Conservation (phyloP, 2,888 invertebrate genomes). For the Fabriciana adippe region DNA sequence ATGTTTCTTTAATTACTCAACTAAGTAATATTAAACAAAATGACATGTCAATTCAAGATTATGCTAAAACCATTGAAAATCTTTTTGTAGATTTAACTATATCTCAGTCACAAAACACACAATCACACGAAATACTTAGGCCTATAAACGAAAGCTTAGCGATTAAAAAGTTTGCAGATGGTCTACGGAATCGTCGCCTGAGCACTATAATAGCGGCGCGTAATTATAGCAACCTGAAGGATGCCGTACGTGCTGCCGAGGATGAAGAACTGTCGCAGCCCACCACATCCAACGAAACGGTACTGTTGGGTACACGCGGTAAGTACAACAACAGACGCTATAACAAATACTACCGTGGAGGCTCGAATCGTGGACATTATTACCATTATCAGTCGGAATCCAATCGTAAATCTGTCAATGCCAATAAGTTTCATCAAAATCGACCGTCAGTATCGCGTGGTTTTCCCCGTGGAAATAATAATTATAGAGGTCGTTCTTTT, state of each 20-base stretch:
- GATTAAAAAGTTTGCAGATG: slow-evolving; percentile 35
- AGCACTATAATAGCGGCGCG: slow-evolving; percentile 33
- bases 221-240: slow-evolving; percentile 25
- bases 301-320: slow-evolving; percentile 1
- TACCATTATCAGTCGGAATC: not conserved
- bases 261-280: slow-evolving; percentile 27
- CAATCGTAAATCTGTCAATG: not conserved
- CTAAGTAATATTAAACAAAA: too few species aligned
- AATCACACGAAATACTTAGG: slow-evolving; percentile 1
- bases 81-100: too few species aligned
- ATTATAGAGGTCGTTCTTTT: not conserved
- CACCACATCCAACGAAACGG: not conserved
- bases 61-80: too few species aligned
- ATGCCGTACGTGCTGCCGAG: slow-evolving; percentile 32
- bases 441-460: not conserved
- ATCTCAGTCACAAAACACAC: too few species aligned
- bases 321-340: too few species aligned
- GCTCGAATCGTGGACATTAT: too few species aligned
- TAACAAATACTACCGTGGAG: not conserved
- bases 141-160: slow-evolving; percentile 34
- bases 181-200: slow-evolving; percentile 25
- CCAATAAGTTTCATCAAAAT: slow-evolving; percentile 9
- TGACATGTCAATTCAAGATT: too few species aligned
- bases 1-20: too few species aligned
- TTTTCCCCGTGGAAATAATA: slow-evolving; percentile 8